Percentiles rank a stretch among this genome's conserved stretches.
These are phyloP conservation scores for Etheostoma spectabile DNA, from an alignment of 2,113 vertebrate species.

Conservation along the genomic window DNA sequence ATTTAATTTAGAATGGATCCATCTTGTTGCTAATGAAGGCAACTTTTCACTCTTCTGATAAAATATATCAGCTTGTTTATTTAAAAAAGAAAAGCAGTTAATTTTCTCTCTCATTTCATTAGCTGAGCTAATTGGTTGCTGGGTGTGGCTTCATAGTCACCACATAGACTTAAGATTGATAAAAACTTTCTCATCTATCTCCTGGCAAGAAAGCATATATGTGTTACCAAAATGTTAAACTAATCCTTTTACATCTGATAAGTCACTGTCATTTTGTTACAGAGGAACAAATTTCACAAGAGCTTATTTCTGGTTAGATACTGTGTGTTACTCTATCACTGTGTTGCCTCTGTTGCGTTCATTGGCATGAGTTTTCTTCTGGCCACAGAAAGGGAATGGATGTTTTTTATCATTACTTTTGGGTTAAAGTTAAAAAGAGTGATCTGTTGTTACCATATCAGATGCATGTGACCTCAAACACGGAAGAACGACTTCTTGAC, in stretches of 20 bases:
- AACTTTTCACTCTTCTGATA: not conserved
- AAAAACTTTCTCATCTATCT: too few relatives aligned
- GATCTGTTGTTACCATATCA: constrained; percentile 17
- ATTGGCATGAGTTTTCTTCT: not conserved
- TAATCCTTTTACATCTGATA: not conserved
- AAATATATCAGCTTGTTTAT: not conserved
- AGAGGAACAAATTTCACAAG: not conserved
- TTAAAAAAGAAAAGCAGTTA: not conserved
- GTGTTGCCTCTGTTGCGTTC: not conserved
- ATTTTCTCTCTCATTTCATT: not conserved
- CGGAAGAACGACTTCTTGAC: not conserved
- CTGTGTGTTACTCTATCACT: not conserved
- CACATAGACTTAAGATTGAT: too few relatives aligned
- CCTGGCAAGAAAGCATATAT: too few relatives aligned
- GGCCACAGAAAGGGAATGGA: constrained; percentile 1
- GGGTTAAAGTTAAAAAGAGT: not conserved
- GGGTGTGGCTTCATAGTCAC: not conserved
- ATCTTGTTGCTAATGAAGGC: not conserved
- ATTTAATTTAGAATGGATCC: not conserved
- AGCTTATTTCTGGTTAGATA: not conserved
- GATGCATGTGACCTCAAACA: constrained; percentile 17
- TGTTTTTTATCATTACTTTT: not conserved
- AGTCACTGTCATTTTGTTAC: not conserved
- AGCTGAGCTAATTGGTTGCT: not conserved
- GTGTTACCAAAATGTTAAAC: too few relatives aligned